Conservation (phyloP, 1,140 invertebrate species). For the Adelges cooleyi region DNA sequence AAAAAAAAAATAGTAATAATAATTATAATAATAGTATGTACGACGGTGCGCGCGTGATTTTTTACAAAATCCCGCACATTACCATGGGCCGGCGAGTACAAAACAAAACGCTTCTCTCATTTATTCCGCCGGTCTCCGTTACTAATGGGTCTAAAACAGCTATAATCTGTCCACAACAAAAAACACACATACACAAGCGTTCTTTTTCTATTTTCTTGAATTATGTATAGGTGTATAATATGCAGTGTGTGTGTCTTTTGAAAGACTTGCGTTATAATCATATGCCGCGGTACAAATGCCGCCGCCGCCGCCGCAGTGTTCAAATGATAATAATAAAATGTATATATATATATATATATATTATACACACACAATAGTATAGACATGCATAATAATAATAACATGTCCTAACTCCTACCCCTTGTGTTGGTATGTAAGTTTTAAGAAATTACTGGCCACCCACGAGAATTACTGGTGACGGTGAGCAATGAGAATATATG, state of each 20-base stretch:
- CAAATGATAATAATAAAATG: too few species aligned
- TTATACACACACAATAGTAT: too few species aligned
- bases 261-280: not conserved
- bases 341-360: too few species aligned
- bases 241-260: constrained; percentile 3
- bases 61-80: constrained; percentile 21
- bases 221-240: constrained; percentile 18
- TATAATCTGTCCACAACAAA: constrained; percentile 16
- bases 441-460: too few species aligned
- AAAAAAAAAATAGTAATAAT: not conserved
- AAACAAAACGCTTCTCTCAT: constrained; percentile 24
- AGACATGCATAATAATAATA: too few species aligned
- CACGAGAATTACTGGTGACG: too few species aligned
- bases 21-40: constrained; percentile 25
- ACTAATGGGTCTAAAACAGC: constrained; percentile 18
- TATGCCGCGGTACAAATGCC: not conserved
- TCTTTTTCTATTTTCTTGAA: constrained; percentile 10
- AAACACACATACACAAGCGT: not conserved
- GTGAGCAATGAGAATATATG: too few species aligned
- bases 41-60: constrained; percentile 26
- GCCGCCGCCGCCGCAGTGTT: not conserved
- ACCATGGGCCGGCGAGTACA: constrained; percentile 15
- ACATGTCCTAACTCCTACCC: too few species aligned
- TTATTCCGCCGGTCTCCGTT: constrained; percentile 21
- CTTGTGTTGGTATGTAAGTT: too few species aligned